These are phyloP conservation scores for Potamilus streckersoni DNA, from an alignment of 1,140 invertebrate genomes.

Conservation along the genomic window DNA sequence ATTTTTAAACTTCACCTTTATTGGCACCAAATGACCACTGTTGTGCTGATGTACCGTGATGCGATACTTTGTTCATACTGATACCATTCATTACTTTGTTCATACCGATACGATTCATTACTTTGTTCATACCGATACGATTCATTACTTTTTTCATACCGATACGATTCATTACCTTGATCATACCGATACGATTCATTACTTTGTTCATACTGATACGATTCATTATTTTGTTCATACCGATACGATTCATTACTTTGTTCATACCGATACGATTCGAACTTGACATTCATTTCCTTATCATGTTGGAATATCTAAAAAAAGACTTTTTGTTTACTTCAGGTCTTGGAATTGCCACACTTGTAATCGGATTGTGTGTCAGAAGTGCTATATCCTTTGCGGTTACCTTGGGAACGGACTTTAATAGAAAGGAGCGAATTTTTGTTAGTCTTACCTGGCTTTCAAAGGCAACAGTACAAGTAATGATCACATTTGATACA, in stretches of 20 bases:
- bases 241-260: not conserved
- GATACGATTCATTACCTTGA: not conserved
- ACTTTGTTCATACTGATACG: too few species aligned
- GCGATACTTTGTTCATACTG: too few species aligned
- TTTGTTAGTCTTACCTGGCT: conserved; percentile 91
- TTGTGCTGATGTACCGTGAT: too few species aligned
- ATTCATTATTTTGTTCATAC: too few species aligned
- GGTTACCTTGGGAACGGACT: conserved; percentile 73
- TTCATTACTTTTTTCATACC: too few species aligned
- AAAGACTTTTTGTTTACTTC: conserved; percentile 8
- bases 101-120: not conserved
- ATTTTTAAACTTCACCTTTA: too few species aligned
- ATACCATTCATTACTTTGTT: too few species aligned
- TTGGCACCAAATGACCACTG: too few species aligned
- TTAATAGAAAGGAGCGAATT: conserved; percentile 86
- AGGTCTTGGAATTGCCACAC: conserved; percentile 70
- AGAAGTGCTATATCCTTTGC: conserved; percentile 73
- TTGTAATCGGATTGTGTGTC: conserved; percentile 71
- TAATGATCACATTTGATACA: conserved; percentile 6
- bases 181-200: not conserved
- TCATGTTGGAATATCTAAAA: not conserved
- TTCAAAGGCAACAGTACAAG: conserved; percentile 79
- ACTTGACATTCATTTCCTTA: too few species aligned
- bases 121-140: not conserved
- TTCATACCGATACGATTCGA: not conserved